Conservation (phyloP, 2,113 vertebrate genomes). For the Sturnus vulgaris region DNA sequence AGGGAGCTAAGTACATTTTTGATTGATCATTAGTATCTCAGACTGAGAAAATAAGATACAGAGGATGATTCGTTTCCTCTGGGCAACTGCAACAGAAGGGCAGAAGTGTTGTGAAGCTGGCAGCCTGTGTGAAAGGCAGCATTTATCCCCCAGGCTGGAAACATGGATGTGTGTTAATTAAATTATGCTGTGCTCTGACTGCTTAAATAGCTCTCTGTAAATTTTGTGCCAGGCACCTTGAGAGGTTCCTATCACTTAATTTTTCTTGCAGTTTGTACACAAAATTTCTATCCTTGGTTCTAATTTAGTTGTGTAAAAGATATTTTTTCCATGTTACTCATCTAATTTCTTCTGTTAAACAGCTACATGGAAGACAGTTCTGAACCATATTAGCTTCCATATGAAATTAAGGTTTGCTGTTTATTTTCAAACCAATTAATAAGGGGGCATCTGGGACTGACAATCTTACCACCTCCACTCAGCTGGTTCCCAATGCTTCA, state of each 20-base stretch:
- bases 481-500: not conserved
- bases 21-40: not conserved
- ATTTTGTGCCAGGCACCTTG: not conserved
- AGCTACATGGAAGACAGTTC: not conserved
- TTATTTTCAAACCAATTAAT: conserved; percentile 16
- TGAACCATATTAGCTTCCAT: not conserved
- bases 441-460: not conserved
- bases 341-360: not conserved
- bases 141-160: not conserved
- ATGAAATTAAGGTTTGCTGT: conserved; percentile 2
- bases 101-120: not conserved
- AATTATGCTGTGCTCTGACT: not conserved
- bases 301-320: not conserved
- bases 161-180: not conserved
- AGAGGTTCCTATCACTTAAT: not conserved
- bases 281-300: not conserved
- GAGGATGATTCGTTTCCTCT: not conserved
- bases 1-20: not conserved
- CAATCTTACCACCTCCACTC: not conserved
- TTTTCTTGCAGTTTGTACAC: not conserved
- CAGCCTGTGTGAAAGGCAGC: not conserved
- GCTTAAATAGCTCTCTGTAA: not conserved
- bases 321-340: not conserved
- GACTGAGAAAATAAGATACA: not conserved
- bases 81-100: not conserved